Percentiles rank a stretch among this genome's conserved stretches.
Conservation (phyloP, 2,113 vertebrate genomes). For the Brachyhypopomus occidentalis region DNA sequence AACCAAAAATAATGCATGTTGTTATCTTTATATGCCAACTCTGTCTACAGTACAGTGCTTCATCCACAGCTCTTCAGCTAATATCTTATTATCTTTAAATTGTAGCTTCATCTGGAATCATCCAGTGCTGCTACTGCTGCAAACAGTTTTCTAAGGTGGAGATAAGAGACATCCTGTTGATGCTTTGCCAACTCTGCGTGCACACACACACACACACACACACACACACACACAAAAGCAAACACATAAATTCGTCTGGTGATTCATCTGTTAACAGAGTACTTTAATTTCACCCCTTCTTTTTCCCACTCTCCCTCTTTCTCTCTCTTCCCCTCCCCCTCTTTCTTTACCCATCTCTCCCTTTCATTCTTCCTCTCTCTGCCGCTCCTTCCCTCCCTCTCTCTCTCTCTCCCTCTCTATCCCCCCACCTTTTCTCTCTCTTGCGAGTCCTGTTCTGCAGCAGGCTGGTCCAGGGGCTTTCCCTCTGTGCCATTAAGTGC, state of each 20-base stretch:
- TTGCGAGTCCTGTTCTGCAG: conserved; percentile 2
- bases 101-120: conserved; percentile 5
- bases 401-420: too few relatives aligned
- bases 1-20: not conserved
- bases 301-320: not conserved
- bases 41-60: too few relatives aligned
- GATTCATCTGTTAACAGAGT: conserved; percentile 45
- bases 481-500: conserved; percentile 33
- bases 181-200: conserved; percentile 27
- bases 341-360: too few relatives aligned
- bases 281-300: conserved; percentile 30
- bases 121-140: conserved; percentile 14
- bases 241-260: not conserved
- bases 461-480: conserved; percentile 31
- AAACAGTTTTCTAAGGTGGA: conserved; percentile 49
- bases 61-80: not conserved
- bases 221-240: conserved; percentile 13
- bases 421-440: conserved; percentile 23
- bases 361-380: too few relatives aligned
- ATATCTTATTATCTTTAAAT: not conserved
- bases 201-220: conserved; percentile 19
- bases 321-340: conserved; percentile 1
- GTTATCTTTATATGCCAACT: too few relatives aligned
- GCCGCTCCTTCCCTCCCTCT: too few relatives aligned
- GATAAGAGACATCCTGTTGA: conserved; percentile 43